phyloP scores from a whole-genome alignment of 2,113 vertebrate genomes.

The Percina caprodes region DNA sequence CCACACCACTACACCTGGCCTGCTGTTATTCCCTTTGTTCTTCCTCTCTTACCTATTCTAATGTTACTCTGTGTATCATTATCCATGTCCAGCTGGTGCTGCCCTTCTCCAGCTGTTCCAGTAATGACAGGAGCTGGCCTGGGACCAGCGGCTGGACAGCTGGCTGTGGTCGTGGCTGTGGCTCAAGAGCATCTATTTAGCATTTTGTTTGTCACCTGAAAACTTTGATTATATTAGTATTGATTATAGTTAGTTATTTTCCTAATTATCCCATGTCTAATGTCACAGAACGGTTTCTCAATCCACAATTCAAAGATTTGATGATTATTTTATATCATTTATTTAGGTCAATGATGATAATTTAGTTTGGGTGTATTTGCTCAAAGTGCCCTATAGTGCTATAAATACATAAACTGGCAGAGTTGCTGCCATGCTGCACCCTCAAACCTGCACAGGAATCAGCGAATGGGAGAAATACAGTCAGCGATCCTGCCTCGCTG shows the following conservation, averaged over 20 bases:
- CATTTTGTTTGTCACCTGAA: not conserved
- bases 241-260: no score
- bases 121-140: slow-evolving; percentile 70
- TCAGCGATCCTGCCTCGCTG: not conserved
- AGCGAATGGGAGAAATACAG: not conserved
- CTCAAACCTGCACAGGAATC: not conserved
- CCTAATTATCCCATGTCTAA: no score
- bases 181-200: not conserved
- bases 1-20: slow-evolving; percentile 10
- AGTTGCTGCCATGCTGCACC: not conserved
- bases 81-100: slow-evolving; percentile 45
- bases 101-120: slow-evolving; percentile 50
- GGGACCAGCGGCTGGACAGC: slow-evolving; percentile 36
- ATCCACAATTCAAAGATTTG: no score
- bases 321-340: no score
- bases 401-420: not conserved
- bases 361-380: not conserved
- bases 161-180: slow-evolving; percentile 11
- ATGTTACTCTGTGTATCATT: slow-evolving; percentile 53
- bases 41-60: slow-evolving; percentile 35
- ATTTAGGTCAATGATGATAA: no score
- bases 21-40: not conserved
- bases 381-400: not conserved
- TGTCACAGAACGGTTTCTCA: no score
- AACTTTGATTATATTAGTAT: not conserved